Percentiles rank a stretch among this genome's conserved stretches.
phyloP scores from a whole-genome alignment of 2,113 vertebrate genomes.

The Plotosus lineatus region DNA sequence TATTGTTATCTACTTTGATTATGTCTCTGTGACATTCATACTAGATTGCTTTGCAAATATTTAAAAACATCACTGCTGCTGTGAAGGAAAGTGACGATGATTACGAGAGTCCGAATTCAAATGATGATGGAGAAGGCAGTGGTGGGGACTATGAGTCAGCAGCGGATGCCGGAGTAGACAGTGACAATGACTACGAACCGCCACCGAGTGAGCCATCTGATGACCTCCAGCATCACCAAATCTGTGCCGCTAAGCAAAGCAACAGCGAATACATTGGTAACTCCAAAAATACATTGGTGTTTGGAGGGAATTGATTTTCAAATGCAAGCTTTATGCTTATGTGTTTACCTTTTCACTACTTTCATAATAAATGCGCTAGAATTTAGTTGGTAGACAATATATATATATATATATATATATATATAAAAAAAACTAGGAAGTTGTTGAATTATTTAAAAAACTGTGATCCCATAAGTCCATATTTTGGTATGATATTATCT shows the following conservation, averaged over 20 bases:
- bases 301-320: no score
- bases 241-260: conserved; percentile 74
- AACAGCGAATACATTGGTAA: conserved; percentile 84
- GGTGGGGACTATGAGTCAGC: conserved; percentile 86
- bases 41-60: not conserved
- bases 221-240: conserved; percentile 67
- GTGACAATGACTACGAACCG: conserved; percentile 81
- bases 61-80: conserved; percentile 28
- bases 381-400: no score
- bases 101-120: conserved; percentile 85
- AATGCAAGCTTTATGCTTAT: no score
- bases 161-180: conserved; percentile 66
- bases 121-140: conserved; percentile 66
- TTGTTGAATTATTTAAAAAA: no score
- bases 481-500: no score
- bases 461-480: no score
- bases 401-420: no score
- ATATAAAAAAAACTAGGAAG: no score
- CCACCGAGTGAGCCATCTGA: conserved; percentile 81
- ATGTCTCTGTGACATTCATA: not conserved
- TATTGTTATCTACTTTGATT: not conserved
- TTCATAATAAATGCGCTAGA: no score
- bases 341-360: no score
- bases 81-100: conserved; percentile 78
- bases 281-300: not conserved